A percentile compares a stretch with the other conserved stretches of the same genome.
Conservation (phyloP, 2,113 vertebrate species). For the Hyperopisus bebe region DNA sequence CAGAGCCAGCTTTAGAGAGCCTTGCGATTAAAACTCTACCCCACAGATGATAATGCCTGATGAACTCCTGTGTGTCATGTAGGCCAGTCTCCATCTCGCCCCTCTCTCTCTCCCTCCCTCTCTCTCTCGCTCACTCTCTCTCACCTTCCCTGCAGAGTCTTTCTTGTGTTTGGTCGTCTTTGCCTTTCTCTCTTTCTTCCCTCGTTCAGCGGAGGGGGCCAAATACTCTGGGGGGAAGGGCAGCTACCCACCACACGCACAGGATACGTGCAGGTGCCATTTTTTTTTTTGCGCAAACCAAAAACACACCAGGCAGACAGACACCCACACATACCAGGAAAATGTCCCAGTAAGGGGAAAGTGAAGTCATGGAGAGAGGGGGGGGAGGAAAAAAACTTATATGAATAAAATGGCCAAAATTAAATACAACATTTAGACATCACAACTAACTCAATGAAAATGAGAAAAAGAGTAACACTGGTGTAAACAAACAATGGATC, state of each 20-base stretch:
- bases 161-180: slow-evolving; percentile 67
- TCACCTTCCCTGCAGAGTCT: slow-evolving; percentile 68
- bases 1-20: neutral
- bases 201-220: slow-evolving; percentile 65
- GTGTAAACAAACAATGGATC: slow-evolving; percentile 13
- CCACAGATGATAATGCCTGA: neutral
- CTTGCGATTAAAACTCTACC: neutral
- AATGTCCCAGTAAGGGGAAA: slow-evolving; percentile 33
- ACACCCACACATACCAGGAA: slow-evolving; percentile 29
- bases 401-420: slow-evolving; percentile 20
- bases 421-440: slow-evolving; percentile 5
- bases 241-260: slow-evolving; percentile 58
- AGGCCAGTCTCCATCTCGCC: slow-evolving; percentile 9
- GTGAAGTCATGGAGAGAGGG: neutral
- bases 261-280: slow-evolving; percentile 10
- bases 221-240: slow-evolving; percentile 74
- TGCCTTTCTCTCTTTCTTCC: slow-evolving; percentile 74
- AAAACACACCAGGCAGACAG: slow-evolving; percentile 28
- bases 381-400: slow-evolving; percentile 9
- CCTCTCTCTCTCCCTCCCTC: slow-evolving; percentile 64
- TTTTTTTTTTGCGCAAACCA: slow-evolving; percentile 5
- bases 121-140: slow-evolving; percentile 39
- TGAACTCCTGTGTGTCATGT: neutral
- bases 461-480: slow-evolving; percentile 1
- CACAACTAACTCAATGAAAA: slow-evolving; percentile 5